Conservation (phyloP, 2,888 invertebrate genomes). For the Pristionchus maxplancki region DNA sequence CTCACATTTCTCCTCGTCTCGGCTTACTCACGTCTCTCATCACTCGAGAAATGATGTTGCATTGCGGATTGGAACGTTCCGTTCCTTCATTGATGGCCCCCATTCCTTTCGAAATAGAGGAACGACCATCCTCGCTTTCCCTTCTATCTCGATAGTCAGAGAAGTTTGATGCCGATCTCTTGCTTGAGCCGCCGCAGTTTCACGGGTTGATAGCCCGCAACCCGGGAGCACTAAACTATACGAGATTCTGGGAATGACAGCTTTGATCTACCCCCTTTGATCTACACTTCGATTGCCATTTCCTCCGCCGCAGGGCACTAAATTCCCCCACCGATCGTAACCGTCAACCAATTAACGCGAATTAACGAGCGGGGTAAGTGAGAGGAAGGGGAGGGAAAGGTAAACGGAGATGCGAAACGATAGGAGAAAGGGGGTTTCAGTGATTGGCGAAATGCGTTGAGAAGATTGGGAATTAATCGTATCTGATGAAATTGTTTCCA, state of each 20-base stretch:
- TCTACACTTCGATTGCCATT: neutral
- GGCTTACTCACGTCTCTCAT: neutral
- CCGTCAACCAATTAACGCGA: slow-evolving; percentile 39
- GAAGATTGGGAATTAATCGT: no score
- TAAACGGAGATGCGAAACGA: slow-evolving; percentile 9
- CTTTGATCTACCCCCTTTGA: slow-evolving; percentile 31
- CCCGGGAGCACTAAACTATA: neutral
- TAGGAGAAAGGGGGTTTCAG: neutral
- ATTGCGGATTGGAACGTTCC: neutral
- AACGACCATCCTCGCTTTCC: neutral
- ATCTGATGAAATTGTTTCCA: no score
- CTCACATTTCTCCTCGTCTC: neutral
- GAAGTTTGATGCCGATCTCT: neutral
- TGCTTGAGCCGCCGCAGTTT: neutral
- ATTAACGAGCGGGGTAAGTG: slow-evolving; percentile 34
- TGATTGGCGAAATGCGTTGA: neutral
- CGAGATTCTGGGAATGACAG: neutral
- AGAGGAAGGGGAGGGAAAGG: slow-evolving; percentile 4
- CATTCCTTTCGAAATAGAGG: neutral
- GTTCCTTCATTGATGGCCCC: neutral
- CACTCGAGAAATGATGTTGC: slow-evolving; percentile 16
- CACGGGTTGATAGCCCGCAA: neutral
- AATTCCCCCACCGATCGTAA: neutral
- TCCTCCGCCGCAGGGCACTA: slow-evolving; percentile 15
- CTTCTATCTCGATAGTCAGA: neutral